Evolutionary conservation across 2,113 vertebrate species (phyloP).

Genomic region (Gasterosteus nipponicus): DNA sequence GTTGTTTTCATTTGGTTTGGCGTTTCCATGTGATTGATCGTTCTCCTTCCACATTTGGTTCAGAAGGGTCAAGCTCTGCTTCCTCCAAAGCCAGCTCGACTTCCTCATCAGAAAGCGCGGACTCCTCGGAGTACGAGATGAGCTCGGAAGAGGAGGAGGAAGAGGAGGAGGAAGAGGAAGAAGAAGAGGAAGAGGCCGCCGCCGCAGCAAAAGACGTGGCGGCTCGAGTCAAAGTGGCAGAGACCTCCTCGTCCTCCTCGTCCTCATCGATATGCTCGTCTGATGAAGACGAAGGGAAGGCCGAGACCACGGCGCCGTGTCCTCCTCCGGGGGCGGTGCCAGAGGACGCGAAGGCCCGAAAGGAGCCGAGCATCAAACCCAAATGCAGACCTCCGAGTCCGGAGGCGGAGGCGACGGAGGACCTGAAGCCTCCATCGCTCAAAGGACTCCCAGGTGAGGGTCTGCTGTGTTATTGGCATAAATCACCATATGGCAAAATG

Average conservation of each 20-base stretch:
- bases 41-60: not conserved
- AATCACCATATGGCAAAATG: not conserved
- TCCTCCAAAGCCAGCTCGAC: slow-evolving; percentile 85
- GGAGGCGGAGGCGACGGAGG: slow-evolving; percentile 48
- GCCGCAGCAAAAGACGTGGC: slow-evolving; percentile 32
- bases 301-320: slow-evolving; percentile 51
- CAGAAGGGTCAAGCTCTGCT: slow-evolving; percentile 81
- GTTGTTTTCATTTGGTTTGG: not conserved
- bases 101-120: slow-evolving; percentile 85
- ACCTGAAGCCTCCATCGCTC: slow-evolving; percentile 64
- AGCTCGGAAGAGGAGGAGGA: slow-evolving; percentile 83
- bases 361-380: slow-evolving; percentile 45
- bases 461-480: not conserved
- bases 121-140: slow-evolving; percentile 90
- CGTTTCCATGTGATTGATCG: not conserved
- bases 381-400: slow-evolving; percentile 60
- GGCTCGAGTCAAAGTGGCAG: slow-evolving; percentile 38
- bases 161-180: slow-evolving; percentile 73
- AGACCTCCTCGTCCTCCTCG: slow-evolving; percentile 70
- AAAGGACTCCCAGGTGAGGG: slow-evolving; percentile 68
- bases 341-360: slow-evolving; percentile 57
- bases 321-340: slow-evolving; percentile 34
- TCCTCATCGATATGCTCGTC: slow-evolving; percentile 70
- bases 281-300: slow-evolving; percentile 64
- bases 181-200: slow-evolving; percentile 67